Base-by-base conservation (phyloP, 2,113 vertebrate species). In the Indicator indicator region DNA sequence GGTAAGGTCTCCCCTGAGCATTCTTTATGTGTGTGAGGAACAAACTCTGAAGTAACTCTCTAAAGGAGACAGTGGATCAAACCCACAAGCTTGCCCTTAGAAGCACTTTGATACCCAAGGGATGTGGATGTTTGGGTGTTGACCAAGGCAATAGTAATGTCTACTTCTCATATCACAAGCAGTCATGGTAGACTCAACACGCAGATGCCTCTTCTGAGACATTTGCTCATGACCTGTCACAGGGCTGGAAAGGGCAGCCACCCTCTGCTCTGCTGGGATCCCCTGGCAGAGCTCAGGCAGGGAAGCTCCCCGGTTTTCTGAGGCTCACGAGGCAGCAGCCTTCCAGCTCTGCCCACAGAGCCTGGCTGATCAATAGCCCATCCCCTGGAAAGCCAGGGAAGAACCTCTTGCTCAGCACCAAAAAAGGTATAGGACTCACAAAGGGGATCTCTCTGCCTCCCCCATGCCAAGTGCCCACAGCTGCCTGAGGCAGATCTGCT, bases 391-490 rank as follows among this genome's bases (percentile, higher is more conserved):
- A 73, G 68, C 42, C 1, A 0, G 42, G 79, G 58, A 92, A 80
- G 89, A 80, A 88, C 85, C 52, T 92, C 64, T 88, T 42, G 46
- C 86, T 94, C 2, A 76, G 78, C 75, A 96, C 94, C 93, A 96
- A 96, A 94, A 95, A 86, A 91, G 88, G 94, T 16, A 42, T 55
- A 80, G 96, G 92, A 93, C 86, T 89, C 77, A 90, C 89, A 86
- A 84, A 91, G 91, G 94, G 90, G 72, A 96, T 87, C 85, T 97
- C 86, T 97, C 87, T 58, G 92, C 70, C 77, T 90, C 32, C 23
- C 27, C 80, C 74, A 55, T 1, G 63, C 88, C 16, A 36, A 84
- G 73, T 3, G 27, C 77, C 90, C 93, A 65, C 88, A 96, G 95
- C 90, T 93, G 92, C 83, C 88, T 0, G 11, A 13, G n/a, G 73